Conservation (phyloP, 2,888 invertebrate genomes). For the Molanna angustata region DNA sequence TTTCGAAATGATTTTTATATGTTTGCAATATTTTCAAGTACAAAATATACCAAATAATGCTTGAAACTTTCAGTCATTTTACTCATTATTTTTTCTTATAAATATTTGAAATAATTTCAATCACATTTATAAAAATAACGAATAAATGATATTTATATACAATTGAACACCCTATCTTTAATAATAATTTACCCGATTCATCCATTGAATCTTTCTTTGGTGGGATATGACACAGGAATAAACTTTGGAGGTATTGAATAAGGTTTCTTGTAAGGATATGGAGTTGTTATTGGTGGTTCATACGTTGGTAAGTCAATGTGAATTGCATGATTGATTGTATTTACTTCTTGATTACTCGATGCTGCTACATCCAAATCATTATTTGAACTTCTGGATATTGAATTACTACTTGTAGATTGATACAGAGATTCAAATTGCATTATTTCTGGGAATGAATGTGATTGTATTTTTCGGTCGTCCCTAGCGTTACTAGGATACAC, state of each 20-base stretch:
- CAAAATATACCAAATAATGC: too few species aligned
- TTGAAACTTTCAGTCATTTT: too few species aligned
- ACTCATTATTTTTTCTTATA: too few species aligned
- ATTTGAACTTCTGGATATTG: slow-evolving; percentile 18
- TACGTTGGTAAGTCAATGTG: slow-evolving; percentile 61
- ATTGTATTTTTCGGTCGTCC: slow-evolving; percentile 51
- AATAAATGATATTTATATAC: too few species aligned
- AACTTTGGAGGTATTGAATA: slow-evolving; percentile 32
- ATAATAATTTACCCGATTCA: background rate
- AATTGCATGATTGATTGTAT: slow-evolving; percentile 39
- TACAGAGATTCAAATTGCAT: slow-evolving; percentile 53
- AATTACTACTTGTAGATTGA: slow-evolving; percentile 45
- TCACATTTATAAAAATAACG: too few species aligned
- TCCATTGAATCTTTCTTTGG: slow-evolving; percentile 27
- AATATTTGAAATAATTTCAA: too few species aligned
- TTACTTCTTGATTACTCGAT: slow-evolving; percentile 31
- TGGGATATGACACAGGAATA: slow-evolving; percentile 42
- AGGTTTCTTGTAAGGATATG: slow-evolving; percentile 23
- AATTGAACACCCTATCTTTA: too few species aligned
- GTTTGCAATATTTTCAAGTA: too few species aligned
- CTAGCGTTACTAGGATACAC: slow-evolving; percentile 54
- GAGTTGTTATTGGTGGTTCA: slow-evolving; percentile 42
- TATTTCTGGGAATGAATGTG: slow-evolving; percentile 52
- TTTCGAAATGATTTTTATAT: too few species aligned
- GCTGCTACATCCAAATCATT: slow-evolving; percentile 20